phyloP scores from a whole-genome alignment of 2,113 vertebrate species.

The Myiopsitta monachus region DNA sequence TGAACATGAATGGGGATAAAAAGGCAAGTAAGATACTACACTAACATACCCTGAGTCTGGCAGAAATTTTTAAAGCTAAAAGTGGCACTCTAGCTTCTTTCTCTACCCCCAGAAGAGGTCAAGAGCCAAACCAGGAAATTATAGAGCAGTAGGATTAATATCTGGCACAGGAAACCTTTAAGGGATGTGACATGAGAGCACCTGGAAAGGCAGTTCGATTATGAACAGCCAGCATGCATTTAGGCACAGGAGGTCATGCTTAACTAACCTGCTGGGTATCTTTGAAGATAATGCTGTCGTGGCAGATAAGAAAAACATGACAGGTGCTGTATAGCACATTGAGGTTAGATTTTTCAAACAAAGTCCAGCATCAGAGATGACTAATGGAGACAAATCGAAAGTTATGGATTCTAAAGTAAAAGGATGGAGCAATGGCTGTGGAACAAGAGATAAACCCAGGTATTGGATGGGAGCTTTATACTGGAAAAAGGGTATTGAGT shows the following conservation, averaged over 20 bases:
- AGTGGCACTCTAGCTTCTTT: not conserved
- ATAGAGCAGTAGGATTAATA: constrained; percentile 30
- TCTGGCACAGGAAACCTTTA: constrained; percentile 37
- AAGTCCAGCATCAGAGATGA: not conserved
- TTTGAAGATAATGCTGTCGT: constrained; percentile 45
- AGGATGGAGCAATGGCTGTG: not conserved
- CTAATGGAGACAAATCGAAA: constrained; percentile 27
- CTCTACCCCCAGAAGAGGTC: not conserved
- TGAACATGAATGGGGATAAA: not conserved
- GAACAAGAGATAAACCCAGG: not conserved
- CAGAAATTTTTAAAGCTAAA: not conserved
- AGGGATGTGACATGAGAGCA: constrained; percentile 41
- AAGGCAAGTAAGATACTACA: not conserved
- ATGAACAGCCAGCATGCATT: constrained; percentile 10
- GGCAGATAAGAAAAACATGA: constrained; percentile 51
- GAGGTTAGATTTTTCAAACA: constrained; percentile 39
- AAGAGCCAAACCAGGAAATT: constrained; percentile 32
- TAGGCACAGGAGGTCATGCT: constrained; percentile 59
- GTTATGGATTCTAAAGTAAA: constrained; percentile 11
- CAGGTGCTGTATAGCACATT: not conserved
- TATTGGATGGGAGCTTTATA: not conserved
- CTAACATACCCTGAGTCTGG: not conserved
- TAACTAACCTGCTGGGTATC: constrained; percentile 54
- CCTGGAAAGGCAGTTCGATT: constrained; percentile 59
- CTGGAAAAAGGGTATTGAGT: not conserved